Evolutionary conservation across 2,888 invertebrate species (phyloP), one percentile per base, ranked within the genome.

Genomic region (Hyppa rectilinea): DNA sequence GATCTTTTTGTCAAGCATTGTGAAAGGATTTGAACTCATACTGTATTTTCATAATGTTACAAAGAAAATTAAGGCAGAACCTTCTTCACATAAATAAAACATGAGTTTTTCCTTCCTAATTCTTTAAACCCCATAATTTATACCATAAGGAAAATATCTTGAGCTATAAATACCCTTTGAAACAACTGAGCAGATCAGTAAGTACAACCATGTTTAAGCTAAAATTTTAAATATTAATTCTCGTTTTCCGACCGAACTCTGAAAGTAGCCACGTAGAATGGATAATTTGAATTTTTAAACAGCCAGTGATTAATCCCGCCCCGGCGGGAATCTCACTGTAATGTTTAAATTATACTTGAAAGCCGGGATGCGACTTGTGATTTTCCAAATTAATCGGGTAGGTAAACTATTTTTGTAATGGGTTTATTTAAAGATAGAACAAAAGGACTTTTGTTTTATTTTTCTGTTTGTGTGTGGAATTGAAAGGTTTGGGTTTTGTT

Each of bases 211-310:
- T 67, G 71, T 63, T 71, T 59, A 59, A 78, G 71, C 69, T 65
- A 64, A 78, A 68, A 86, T 90, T 88, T 92, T 87, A 90, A 93
- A 90, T 91, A 93, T 92, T 91, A 89, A 93, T 87, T 87, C 87
- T 81, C 85, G 86, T 88, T 91, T 90, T 87, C 87, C 87, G 84
- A 73, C 84, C 81, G 81, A 87, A 88, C 90, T 87, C 80, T 62
- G 78, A 88, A 89, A 91, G 90, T 88, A 90, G 83, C 88, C 87
- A 84, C 87, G 90, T 88, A 88, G 89, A 89, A 91, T 86, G 58
- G 88, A 91, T 90, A 88, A 91, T 91, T 91, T 92, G 87, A 92
- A 93, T 93, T 91, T 92, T 93, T 92, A 92, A 93, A 91, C 89
- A 92, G 86, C 86, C 86, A 88, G 85, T 89, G 88, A 92, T 93